Evolutionary conservation across 2,113 vertebrate genomes (phyloP).

Genomic region (Himantopus leucocephalus): DNA sequence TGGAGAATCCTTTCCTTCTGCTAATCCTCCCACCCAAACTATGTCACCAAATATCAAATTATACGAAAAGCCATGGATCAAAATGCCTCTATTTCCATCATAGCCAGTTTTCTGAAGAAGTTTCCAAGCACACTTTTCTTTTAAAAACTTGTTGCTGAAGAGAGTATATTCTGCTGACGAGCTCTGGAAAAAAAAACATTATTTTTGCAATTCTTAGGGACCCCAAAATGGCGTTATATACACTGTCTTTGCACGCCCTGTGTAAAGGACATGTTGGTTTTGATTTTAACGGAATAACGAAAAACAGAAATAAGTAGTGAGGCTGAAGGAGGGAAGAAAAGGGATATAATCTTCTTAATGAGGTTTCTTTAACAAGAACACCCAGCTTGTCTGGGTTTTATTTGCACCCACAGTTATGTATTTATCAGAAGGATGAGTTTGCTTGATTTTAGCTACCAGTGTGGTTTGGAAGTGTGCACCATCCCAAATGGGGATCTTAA

Average conservation of each 20-base stretch:
- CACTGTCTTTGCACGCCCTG: background rate
- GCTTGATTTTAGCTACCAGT: background rate
- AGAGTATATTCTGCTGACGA: background rate
- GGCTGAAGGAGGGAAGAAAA: background rate
- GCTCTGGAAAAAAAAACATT: background rate
- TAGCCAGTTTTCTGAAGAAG: background rate
- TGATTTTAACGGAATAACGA: background rate
- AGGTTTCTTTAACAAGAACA: background rate
- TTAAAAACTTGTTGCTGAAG: background rate
- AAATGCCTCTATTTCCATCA: background rate
- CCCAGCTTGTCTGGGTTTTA: background rate
- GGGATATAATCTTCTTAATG: background rate
- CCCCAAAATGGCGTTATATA: background rate
- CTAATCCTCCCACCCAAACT: background rate
- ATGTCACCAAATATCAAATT: background rate
- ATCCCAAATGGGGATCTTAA: background rate
- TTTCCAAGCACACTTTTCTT: background rate
- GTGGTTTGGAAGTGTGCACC: background rate
- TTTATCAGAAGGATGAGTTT: background rate
- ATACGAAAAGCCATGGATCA: background rate
- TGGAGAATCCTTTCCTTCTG: background rate
- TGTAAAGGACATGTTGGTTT: background rate
- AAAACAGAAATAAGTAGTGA: background rate
- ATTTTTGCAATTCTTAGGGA: background rate
- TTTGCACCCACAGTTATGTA: background rate